Base-by-base conservation (phyloP, 2,888 invertebrate species). In the Caenorhabditis sulstoni region DNA sequence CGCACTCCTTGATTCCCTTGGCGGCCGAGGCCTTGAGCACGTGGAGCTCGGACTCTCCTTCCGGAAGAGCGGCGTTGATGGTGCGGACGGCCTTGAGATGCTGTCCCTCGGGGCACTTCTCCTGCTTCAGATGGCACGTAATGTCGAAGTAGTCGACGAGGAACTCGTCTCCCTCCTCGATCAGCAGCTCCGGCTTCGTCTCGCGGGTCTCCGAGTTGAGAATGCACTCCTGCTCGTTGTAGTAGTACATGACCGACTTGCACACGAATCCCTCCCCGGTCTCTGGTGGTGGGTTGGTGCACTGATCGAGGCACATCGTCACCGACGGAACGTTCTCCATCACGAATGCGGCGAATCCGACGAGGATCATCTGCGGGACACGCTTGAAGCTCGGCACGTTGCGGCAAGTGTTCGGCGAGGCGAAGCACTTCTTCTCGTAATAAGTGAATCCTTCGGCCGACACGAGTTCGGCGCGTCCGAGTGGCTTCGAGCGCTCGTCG, bases 211-310 rank as follows among this genome's bases (percentile, higher is more conserved):
- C 90, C n/a, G 89, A 87, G 77, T 90, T 90, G 52, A 90, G 79
- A 75, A 90, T 90, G 81, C 90, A 90, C 77, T 90, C 90, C 73
- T 86, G 86, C 67, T 90, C 89, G 75, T 89, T 90, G 87, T 90
- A 90, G 83, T 90, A 90, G 83, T 90, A 90, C 90, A 90, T 90
- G 52, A 87, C 90, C n/a, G 90, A 90, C 76, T 88, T 89, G 86
- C 90, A 90, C 41, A 85, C 85, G 80, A 89, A 89, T 66, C 85
- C 85, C 20, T 87, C 86, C 47, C 89, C 90, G 45, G 89, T 88
- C 85, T 90, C 90, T 58, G 90, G 88, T 29, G 90, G 90, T 53
- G 90, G 90, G 77, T 88, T 88, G 53, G 89, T 87, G 84, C 90
- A 90, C 67, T 86, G 86, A 64, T 90, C 90, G 20, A 90, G 81